Percentiles rank a stretch among this genome's conserved stretches.
Evolutionary conservation across 2,888 invertebrate species (phyloP).

Genomic region (Spodoptera picta): DNA sequence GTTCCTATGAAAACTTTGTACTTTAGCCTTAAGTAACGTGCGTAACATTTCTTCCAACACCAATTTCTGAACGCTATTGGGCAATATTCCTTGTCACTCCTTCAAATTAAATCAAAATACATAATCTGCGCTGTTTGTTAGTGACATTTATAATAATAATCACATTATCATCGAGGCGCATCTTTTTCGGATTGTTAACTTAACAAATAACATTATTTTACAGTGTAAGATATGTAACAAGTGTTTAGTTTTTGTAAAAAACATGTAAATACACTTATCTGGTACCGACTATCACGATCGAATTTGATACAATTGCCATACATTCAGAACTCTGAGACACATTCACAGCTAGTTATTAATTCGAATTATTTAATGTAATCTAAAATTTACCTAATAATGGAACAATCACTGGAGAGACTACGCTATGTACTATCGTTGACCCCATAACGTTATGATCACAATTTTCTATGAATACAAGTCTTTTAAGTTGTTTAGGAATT

Average conservation of each 20-base stretch:
- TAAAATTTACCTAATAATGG: conserved; percentile 60
- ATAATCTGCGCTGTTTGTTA: conserved; percentile 5
- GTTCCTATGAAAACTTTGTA: conserved; percentile 40
- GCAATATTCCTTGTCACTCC: conserved; percentile 27
- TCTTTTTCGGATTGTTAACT: conserved; percentile 30
- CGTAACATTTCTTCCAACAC: conserved; percentile 32
- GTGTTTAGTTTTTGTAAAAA: conserved; percentile 74
- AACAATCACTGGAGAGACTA: conserved; percentile 69
- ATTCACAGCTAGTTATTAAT: conserved; percentile 69
- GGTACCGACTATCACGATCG: conserved; percentile 69
- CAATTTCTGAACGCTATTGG: conserved; percentile 25
- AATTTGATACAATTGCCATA: conserved; percentile 53
- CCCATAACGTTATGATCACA: conserved; percentile 71
- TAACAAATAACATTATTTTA: conserved; percentile 68
- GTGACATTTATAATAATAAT: conserved; percentile 11
- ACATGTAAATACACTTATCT: conserved; percentile 78
- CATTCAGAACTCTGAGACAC: conserved; percentile 52
- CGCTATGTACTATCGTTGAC: conserved; percentile 62
- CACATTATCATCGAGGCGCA: conserved; percentile 21
- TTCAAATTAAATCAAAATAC: conserved; percentile 12
- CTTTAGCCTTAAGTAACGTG: conserved; percentile 33
- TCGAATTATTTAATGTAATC: conserved; percentile 61
- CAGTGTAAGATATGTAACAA: conserved; percentile 87
- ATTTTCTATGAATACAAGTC: conserved; percentile 63
- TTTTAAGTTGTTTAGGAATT: conserved; percentile 54